Conservation (phyloP, 30 jellyfish, hydroid and myxozoan species). For the Pelagia noctiluca region DNA sequence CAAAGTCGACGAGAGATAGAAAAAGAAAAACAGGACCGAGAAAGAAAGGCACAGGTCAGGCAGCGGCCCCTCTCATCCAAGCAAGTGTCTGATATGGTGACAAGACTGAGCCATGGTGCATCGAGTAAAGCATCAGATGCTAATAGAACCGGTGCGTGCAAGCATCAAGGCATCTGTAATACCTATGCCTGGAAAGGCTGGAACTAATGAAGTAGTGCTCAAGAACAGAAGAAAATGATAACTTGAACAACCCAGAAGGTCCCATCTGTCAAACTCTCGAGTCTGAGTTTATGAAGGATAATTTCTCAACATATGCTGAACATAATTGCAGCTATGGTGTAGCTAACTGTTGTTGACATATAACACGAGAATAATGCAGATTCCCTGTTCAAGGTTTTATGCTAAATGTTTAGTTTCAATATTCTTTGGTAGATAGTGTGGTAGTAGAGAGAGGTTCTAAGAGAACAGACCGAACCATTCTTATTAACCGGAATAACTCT, state of each 20-base stretch:
- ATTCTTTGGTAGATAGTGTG: too few species aligned
- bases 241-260: neutral
- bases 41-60: neutral
- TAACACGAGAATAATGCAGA: neutral
- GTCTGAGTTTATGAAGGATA: neutral
- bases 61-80: neutral
- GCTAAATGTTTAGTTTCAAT: too few species aligned
- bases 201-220: neutral
- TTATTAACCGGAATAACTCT: too few species aligned
- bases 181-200: constrained; percentile 10
- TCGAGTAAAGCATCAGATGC: neutral
- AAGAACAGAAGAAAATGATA: too few species aligned
- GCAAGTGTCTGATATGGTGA: neutral
- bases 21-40: neutral
- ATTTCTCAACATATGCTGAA: neutral
- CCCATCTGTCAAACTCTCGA: neutral
- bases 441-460: too few species aligned
- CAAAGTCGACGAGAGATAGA: neutral
- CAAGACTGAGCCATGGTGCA: neutral
- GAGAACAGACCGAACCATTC: too few species aligned
- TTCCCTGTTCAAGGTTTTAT: too few species aligned
- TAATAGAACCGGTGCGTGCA: constrained; percentile 11
- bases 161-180: constrained; percentile 3
- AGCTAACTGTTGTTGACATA: neutral
- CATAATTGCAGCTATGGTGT: neutral